phyloP scores from a whole-genome alignment of 1,140 invertebrate species.

The Archivesica marissinica region DNA sequence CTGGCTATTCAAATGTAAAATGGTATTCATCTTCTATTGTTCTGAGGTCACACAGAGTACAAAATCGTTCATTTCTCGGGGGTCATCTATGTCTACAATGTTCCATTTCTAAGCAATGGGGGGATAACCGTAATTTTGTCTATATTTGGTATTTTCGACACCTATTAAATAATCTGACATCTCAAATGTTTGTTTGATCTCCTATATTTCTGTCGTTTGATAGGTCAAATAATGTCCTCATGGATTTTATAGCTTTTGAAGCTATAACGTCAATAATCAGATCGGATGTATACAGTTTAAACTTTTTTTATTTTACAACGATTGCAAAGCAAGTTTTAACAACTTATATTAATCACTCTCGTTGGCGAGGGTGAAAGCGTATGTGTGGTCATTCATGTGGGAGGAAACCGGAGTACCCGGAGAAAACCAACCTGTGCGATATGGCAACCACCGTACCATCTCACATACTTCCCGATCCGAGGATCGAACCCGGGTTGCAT shows the following conservation, averaged over 20 bases:
- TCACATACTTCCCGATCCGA: no score
- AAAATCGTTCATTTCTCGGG: background rate
- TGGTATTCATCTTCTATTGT: conserved; percentile 10
- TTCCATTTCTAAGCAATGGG: background rate
- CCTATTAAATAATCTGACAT: background rate
- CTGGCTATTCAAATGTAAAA: background rate
- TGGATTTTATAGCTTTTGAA: background rate
- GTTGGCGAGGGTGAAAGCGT: no score
- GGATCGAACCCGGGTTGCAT: background rate
- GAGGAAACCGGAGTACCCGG: no score
- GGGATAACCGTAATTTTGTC: background rate
- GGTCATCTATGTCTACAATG: background rate
- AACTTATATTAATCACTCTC: no score
- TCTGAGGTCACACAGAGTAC: background rate
- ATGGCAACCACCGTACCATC: no score
- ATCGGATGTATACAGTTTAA: no score
- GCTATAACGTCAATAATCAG: background rate
- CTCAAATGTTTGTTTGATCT: background rate
- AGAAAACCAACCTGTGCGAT: no score
- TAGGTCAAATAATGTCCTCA: no score
- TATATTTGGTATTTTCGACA: background rate
- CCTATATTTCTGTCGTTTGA: no score
- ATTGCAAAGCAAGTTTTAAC: no score
- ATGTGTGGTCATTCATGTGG: no score
- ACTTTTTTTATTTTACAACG: no score